Evolutionary conservation across 2,888 invertebrate genomes (phyloP), one percentile per base, ranked within the genome.

Genomic region (Amphipoea lucens): DNA sequence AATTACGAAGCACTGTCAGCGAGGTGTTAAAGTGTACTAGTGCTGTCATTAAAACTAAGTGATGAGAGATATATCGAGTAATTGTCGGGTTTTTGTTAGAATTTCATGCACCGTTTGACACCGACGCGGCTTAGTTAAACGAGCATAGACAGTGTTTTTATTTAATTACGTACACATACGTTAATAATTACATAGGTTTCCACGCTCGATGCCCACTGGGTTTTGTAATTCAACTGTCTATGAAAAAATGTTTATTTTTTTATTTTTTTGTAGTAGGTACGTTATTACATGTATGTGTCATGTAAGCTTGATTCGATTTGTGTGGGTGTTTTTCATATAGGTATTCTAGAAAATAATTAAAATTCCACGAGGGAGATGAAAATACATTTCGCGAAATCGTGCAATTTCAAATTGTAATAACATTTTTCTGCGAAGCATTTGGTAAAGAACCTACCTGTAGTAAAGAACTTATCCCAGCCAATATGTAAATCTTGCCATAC

Each of bases 101-200:
- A 94, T 96, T 95, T 94, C 94, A 95, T 92, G 95, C 93, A 84
- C 90, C 89, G 94, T 89, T 94, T 91, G 89, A 86, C 89, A 79
- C 88, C 84, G 89, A 86, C 85, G 83, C 83, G 83, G 83, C 87
- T 89, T 88, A 84, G 74, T 68, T 81, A 86, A 85, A 90, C 77
- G 67, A 42, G 57, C 71, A 66, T 66, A 67, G 23, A 70, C 74
- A 74, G 51, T 73, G 65, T 85, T 85, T 82, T 86, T 83, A 76
- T 86, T 89, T 87, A 89, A 89, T 89, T 84, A 86, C 69, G 66
- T 65, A 79, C 76, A 83, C 63, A 70, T 67, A 82, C 75, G 73
- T 76, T 76, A 51, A 73, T 82, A 84, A 88, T 88, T 83, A 83
- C 74, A 76, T 67, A 66, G 86, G 68, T 82, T 85, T 71, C 74